A percentile compares a stretch with the other conserved stretches of the same genome.
phyloP scores from a whole-genome alignment of 1,140 invertebrate species.

The Drosophila punjabiensis region DNA sequence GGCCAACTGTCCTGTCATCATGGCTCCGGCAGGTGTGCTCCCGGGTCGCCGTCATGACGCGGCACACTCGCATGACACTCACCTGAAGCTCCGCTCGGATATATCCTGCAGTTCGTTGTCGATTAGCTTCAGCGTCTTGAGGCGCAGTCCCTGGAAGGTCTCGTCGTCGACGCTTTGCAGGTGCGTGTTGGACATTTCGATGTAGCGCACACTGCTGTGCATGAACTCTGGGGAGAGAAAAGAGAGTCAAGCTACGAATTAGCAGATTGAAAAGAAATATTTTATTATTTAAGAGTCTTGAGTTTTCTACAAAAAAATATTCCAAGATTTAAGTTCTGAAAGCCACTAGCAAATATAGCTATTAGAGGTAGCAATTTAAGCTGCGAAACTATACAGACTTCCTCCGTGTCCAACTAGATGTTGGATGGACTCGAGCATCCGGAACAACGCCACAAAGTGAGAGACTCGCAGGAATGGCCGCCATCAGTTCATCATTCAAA shows the following conservation, averaged over 20 bases:
- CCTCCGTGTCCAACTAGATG: neutral
- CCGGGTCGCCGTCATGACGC: conserved; percentile 58
- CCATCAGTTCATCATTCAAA: conserved; percentile 80
- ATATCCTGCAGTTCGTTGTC: conserved; percentile 86
- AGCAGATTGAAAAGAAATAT: neutral
- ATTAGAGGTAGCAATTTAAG: neutral
- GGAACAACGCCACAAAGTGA: conserved; percentile 31
- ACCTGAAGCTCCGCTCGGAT: conserved; percentile 85
- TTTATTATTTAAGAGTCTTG: neutral
- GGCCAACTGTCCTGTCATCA: conserved; percentile 69
- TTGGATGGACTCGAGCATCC: conserved; percentile 10
- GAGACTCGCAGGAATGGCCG: conserved; percentile 3
- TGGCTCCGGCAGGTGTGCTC: conserved; percentile 20
- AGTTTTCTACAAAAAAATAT: neutral
- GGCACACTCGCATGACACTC: conserved; percentile 58
- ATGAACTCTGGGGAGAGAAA: conserved; percentile 83
- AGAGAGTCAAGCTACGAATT: conserved; percentile 1
- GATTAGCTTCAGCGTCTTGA: conserved; percentile 87
- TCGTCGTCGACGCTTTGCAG: conserved; percentile 86
- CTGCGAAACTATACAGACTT: neutral
- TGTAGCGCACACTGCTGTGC: conserved; percentile 85
- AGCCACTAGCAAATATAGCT: neutral
- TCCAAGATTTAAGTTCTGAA: neutral
- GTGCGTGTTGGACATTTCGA: conserved; percentile 86
- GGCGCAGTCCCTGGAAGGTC: conserved; percentile 85